phyloP scores from a whole-genome alignment of 2,797 vertebrate species.

The Coreius guichenoti region DNA sequence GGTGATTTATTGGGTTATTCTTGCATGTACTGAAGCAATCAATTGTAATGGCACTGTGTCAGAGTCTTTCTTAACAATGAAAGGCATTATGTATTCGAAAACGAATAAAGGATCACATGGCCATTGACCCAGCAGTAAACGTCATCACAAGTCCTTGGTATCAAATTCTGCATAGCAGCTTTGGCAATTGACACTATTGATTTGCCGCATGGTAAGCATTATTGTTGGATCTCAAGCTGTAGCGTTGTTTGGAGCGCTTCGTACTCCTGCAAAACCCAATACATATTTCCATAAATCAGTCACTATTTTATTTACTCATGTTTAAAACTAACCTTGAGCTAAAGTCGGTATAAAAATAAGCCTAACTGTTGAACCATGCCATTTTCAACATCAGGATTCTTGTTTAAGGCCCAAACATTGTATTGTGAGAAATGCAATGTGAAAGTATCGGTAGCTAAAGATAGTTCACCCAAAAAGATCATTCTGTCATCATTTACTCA shows the following conservation, averaged over 20 bases:
- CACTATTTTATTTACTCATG: conserved; percentile 37
- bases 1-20: conserved; percentile 61
- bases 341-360: neutral
- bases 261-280: conserved; percentile 21
- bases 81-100: conserved; percentile 73
- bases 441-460: neutral
- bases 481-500: neutral
- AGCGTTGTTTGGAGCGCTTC: conserved; percentile 62
- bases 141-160: conserved; percentile 75
- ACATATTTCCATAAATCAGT: conserved; percentile 40
- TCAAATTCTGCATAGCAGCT: conserved; percentile 78
- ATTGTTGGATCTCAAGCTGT: conserved; percentile 61
- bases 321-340: neutral
- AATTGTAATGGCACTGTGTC: conserved; percentile 51
- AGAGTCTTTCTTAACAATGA: conserved; percentile 57
- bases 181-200: conserved; percentile 77
- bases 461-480: neutral
- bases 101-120: conserved; percentile 74
- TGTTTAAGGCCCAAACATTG: neutral
- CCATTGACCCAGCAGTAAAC: conserved; percentile 73
- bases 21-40: conserved; percentile 52
- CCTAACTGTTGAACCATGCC: neutral
- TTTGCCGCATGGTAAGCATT: conserved; percentile 69
- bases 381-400: neutral
- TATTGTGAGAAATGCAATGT: neutral